Conservation (phyloP, 2,113 vertebrate genomes). For the Ptilonorhynchus violaceus region DNA sequence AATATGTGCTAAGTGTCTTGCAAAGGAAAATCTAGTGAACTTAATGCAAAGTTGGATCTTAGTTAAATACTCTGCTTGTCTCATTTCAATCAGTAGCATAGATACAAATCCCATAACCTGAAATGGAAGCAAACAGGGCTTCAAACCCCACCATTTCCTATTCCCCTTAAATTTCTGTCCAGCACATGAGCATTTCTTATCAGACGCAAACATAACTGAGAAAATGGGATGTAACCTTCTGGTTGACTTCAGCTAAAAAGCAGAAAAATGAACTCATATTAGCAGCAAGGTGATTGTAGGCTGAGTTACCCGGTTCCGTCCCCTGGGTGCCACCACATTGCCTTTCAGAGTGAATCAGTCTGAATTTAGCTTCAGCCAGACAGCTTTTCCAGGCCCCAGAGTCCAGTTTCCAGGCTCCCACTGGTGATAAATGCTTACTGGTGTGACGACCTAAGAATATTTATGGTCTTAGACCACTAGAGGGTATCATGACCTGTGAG, state of each 20-base stretch:
- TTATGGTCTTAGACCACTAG: not conserved
- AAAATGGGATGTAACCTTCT: not conserved
- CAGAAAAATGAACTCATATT: not conserved
- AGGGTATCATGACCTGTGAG: not conserved
- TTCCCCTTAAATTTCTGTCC: not conserved
- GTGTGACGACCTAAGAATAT: fast-evolving
- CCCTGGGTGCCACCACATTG: not conserved
- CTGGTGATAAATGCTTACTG: not conserved
- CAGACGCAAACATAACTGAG: not conserved
- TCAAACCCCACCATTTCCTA: not conserved
- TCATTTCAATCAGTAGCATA: not conserved
- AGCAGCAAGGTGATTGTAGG: not conserved
- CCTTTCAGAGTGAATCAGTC: not conserved
- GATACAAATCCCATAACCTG: not conserved
- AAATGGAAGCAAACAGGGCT: not conserved
- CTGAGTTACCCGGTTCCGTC: not conserved
- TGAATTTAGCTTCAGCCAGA: not conserved
- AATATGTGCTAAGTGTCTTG: not conserved
- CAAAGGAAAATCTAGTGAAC: not conserved
- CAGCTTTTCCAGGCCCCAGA: not conserved
- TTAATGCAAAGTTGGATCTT: not conserved
- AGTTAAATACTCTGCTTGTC: not conserved
- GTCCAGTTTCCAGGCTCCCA: not conserved
- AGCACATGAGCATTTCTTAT: not conserved
- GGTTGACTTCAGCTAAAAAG: not conserved